These are phyloP conservation scores for Pterocles orientalis DNA, from an alignment of 2,113 vertebrate genomes.

Conservation along the genomic window DNA sequence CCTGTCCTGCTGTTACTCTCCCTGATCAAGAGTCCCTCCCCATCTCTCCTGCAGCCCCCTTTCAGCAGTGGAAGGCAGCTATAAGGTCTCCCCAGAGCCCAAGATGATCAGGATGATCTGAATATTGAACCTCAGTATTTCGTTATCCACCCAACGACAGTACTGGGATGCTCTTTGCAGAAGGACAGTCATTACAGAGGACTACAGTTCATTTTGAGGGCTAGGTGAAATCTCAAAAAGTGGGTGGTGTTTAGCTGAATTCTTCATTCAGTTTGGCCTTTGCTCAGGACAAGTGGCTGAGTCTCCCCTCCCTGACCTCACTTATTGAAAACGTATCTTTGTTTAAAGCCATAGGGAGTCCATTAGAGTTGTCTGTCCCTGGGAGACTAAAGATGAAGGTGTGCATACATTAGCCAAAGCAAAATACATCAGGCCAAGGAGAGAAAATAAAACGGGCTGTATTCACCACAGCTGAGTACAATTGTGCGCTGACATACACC, in stretches of 20 bases:
- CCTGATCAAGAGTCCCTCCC: too few relatives aligned
- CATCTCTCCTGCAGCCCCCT: too few relatives aligned
- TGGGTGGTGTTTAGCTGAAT: not conserved
- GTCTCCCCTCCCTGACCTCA: not conserved
- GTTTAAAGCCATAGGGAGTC: not conserved
- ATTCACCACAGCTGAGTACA: not conserved
- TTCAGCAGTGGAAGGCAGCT: too few relatives aligned
- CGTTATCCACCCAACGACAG: not conserved
- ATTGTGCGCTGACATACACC: not conserved
- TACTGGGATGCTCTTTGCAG: accelerated
- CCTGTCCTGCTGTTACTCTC: too few relatives aligned
- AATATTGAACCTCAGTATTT: not conserved
- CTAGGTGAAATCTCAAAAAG: not conserved
- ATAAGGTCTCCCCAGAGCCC: too few relatives aligned
- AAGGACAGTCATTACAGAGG: not conserved
- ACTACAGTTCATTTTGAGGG: not conserved
- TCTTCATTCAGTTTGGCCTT: slow-evolving; percentile 16
- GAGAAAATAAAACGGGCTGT: not conserved
- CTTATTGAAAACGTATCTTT: not conserved
- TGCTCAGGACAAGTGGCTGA: not conserved
- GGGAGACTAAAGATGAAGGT: not conserved
- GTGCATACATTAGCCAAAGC: not conserved
- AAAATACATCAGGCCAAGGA: not conserved
- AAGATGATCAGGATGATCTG: not conserved
- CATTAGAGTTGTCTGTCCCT: not conserved